Conservation (phyloP, 2,797 vertebrate genomes). For the Myioborus miniatus region DNA sequence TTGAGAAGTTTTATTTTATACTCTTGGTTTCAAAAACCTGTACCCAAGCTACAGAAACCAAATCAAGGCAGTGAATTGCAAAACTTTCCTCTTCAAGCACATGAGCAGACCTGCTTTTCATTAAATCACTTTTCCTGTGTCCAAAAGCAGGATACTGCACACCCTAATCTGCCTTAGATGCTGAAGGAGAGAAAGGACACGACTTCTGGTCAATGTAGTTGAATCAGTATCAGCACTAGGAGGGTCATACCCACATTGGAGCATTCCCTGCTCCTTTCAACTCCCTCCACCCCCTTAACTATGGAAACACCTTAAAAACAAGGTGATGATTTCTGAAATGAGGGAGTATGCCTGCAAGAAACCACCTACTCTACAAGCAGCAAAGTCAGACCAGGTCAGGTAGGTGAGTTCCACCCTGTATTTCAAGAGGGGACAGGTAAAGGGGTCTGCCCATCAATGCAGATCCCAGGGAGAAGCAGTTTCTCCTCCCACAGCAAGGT, state of each 20-base stretch:
- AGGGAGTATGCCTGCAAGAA: neutral
- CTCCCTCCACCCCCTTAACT: neutral
- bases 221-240: neutral
- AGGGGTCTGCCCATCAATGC: neutral
- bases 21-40: neutral
- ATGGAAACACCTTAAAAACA: neutral
- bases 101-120: neutral
- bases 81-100: neutral
- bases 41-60: neutral
- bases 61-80: neutral
- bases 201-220: fast-evolving
- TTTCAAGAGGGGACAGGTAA: neutral
- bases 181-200: neutral
- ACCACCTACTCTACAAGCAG: neutral
- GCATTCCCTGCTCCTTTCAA: neutral
- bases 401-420: neutral
- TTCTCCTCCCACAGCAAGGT: neutral
- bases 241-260: neutral
- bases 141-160: neutral
- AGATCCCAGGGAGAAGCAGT: neutral
- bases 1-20: neutral
- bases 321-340: neutral
- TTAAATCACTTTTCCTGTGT: neutral
- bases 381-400: neutral
- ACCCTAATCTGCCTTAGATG: neutral